Evolutionary conservation across 2,113 vertebrate genomes (phyloP).

Genomic region (Bufo bufo): DNA sequence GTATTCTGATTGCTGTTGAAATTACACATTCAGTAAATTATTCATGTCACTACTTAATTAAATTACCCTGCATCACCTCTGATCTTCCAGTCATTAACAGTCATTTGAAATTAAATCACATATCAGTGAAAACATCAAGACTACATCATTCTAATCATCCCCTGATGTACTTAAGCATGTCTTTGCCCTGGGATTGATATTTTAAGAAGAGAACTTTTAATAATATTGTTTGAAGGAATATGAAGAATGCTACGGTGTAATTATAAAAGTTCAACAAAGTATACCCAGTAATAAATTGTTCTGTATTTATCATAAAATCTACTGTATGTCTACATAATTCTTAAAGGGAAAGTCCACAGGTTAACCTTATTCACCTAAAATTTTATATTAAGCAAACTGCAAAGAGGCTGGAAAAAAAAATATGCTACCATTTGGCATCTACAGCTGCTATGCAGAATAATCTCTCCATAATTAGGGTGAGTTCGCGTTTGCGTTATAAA

Average conservation of each 20-base stretch:
- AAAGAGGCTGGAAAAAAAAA: too few relatives aligned
- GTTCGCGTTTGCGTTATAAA: too few relatives aligned
- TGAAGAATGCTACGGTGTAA: neutral
- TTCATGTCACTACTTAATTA: constrained; percentile 22
- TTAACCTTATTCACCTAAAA: too few relatives aligned
- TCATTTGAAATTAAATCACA: constrained; percentile 15
- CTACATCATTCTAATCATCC: constrained; percentile 18
- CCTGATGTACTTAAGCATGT: neutral
- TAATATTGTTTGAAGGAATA: constrained; percentile 9
- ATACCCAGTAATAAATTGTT: neutral
- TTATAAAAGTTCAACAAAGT: neutral
- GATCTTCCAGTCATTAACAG: constrained; percentile 20
- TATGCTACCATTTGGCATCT: too few relatives aligned
- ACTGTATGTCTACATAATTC: neutral
- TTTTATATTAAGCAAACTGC: too few relatives aligned
- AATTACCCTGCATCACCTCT: constrained; percentile 34
- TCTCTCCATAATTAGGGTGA: too few relatives aligned
- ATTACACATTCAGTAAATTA: neutral
- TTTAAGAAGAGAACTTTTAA: constrained; percentile 20
- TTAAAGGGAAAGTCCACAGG: neutral
- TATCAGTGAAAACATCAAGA: constrained; percentile 23
- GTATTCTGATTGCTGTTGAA: neutral
- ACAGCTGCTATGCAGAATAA: too few relatives aligned
- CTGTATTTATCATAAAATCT: neutral
- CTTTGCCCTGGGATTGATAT: constrained; percentile 11